Conservation (phyloP, 2,797 vertebrate genomes). For the Calcarius lapponicus region DNA sequence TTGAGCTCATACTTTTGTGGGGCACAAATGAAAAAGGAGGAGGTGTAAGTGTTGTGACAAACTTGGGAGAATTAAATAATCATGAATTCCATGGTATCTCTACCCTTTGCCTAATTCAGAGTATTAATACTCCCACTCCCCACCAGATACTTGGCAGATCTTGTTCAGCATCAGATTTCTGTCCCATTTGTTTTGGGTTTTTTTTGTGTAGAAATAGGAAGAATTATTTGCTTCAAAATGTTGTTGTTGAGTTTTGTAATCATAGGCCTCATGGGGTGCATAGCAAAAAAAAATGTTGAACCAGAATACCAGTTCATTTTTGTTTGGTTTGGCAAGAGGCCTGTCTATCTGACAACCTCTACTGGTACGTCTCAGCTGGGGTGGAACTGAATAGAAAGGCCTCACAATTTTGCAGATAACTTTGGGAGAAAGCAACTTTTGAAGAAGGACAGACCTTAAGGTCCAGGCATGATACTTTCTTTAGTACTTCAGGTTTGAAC, state of each 20-base stretch:
- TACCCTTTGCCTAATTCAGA: neutral
- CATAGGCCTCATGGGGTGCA: fast-evolving
- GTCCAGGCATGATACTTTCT: neutral
- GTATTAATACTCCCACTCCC: neutral
- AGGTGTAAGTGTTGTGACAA: neutral
- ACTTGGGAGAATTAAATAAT: neutral
- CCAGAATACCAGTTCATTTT: neutral
- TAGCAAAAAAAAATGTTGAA: neutral
- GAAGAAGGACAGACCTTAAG: neutral
- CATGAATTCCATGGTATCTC: neutral
- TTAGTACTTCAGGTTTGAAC: neutral
- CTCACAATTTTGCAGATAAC: neutral
- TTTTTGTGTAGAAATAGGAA: neutral
- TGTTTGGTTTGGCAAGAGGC: neutral
- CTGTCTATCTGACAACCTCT: neutral
- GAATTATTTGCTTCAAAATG: neutral
- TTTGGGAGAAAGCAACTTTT: neutral
- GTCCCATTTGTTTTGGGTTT: neutral
- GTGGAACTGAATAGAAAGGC: neutral
- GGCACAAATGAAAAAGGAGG: neutral
- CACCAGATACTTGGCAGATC: neutral
- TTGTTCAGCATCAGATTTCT: neutral
- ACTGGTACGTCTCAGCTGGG: neutral
- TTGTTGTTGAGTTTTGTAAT: neutral
- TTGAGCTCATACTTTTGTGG: neutral